Conservation (phyloP, 2,888 invertebrate genomes). For the Pharmacophagus antenor region DNA sequence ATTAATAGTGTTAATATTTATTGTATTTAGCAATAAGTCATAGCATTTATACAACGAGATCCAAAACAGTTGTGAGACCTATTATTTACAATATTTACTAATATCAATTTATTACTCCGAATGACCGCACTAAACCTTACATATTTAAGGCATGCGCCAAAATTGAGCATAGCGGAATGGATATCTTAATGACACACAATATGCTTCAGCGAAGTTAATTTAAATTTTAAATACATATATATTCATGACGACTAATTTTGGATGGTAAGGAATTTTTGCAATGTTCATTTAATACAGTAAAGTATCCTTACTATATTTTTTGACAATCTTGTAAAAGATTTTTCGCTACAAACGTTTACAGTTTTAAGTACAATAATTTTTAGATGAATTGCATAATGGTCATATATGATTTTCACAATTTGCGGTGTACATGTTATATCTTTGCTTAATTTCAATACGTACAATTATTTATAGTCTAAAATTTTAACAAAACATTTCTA, state of each 20-base stretch:
- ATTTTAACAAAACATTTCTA: no score
- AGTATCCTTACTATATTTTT: not conserved
- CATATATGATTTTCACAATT: no score
- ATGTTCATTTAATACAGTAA: no score
- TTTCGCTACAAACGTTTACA: no score
- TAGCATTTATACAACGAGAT: no score
- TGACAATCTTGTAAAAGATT: not conserved
- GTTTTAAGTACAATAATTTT: no score
- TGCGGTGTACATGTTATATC: no score
- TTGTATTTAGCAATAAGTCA: no score
- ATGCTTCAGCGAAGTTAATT: not conserved
- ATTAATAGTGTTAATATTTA: no score
- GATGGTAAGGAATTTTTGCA: not conserved
- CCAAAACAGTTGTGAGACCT: not conserved
- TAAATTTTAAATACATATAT: not conserved
- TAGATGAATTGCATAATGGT: no score
- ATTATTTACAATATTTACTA: not conserved
- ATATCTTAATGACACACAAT: not conserved
- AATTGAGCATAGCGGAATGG: not conserved
- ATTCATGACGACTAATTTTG: not conserved
- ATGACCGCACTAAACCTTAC: not conserved
- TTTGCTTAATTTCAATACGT: no score
- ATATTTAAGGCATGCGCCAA: slow-evolving; percentile 7
- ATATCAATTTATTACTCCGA: not conserved
- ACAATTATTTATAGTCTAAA: no score